Conservation (phyloP, 2,797 vertebrate genomes). For the Phataginus tricuspis region DNA sequence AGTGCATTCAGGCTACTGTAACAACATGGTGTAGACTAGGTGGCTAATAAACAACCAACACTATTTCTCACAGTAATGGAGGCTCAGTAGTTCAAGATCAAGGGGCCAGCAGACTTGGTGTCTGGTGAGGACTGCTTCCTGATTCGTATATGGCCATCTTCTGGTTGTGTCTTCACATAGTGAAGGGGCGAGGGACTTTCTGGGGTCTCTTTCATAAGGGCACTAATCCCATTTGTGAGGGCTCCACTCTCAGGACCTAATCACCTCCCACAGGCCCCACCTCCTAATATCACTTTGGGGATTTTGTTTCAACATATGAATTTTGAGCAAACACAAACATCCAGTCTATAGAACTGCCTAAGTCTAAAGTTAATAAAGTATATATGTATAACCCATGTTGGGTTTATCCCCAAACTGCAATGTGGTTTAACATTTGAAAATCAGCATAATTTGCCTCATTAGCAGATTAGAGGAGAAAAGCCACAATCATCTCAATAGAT, state of each 20-base stretch:
- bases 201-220: not conserved
- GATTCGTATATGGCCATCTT: not conserved
- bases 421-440: conserved; percentile 50
- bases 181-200: not conserved
- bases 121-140: not conserved
- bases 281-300: not conserved
- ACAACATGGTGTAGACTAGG: not conserved
- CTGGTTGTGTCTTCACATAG: not conserved
- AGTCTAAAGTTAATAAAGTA: conserved; percentile 7
- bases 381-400: conserved; percentile 4
- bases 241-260: not conserved
- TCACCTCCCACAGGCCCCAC: not conserved
- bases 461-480: conserved; percentile 44
- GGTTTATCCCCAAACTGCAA: not conserved
- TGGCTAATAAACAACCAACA: not conserved
- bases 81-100: not conserved
- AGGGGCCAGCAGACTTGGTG: not conserved
- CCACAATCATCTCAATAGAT: not conserved
- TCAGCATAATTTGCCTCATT: not conserved
- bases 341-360: not conserved
- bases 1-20: not conserved
- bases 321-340: not conserved
- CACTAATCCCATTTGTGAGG: not conserved
- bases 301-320: not conserved
- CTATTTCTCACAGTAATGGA: not conserved